Conservation (phyloP, 1,140 invertebrate genomes). For the Battus philenor region DNA sequence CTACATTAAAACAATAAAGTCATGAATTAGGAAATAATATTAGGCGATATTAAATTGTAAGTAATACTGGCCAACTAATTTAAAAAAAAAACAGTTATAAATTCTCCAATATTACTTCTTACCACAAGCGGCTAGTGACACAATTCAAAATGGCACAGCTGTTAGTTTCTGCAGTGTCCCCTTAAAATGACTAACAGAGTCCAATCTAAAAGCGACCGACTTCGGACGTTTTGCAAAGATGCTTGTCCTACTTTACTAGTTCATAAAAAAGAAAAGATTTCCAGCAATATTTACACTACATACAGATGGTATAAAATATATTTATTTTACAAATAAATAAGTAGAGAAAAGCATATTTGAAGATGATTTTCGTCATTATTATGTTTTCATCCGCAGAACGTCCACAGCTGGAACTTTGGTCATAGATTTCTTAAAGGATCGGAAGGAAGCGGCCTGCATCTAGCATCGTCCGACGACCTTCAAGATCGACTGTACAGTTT, state of each 20-base stretch:
- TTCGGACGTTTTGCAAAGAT: not conserved
- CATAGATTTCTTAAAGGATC: too few species aligned
- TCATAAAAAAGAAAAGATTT: not conserved
- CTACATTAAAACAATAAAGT: not conserved
- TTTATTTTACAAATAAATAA: too few species aligned
- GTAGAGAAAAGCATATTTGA: too few species aligned
- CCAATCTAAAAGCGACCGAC: slow-evolving; percentile 1
- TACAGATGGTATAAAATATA: too few species aligned
- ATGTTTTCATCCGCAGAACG: too few species aligned
- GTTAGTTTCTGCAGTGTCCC: not conserved
- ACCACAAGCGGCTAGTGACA: too few species aligned
- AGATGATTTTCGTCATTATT: too few species aligned
- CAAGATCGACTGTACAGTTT: too few species aligned
- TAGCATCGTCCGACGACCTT: too few species aligned
- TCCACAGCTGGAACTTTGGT: too few species aligned
- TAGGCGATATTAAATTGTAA: not conserved
- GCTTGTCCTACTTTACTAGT: slow-evolving; percentile 2
- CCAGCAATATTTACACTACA: not conserved
- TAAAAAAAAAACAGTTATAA: not conserved
- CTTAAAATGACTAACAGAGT: not conserved
- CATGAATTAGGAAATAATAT: not conserved
- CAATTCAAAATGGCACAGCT: not conserved
- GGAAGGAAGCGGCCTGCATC: too few species aligned
- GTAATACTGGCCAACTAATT: not conserved
- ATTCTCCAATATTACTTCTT: not conserved